phyloP scores from a whole-genome alignment of 1,140 invertebrate species.

The Lepidurus apus region DNA sequence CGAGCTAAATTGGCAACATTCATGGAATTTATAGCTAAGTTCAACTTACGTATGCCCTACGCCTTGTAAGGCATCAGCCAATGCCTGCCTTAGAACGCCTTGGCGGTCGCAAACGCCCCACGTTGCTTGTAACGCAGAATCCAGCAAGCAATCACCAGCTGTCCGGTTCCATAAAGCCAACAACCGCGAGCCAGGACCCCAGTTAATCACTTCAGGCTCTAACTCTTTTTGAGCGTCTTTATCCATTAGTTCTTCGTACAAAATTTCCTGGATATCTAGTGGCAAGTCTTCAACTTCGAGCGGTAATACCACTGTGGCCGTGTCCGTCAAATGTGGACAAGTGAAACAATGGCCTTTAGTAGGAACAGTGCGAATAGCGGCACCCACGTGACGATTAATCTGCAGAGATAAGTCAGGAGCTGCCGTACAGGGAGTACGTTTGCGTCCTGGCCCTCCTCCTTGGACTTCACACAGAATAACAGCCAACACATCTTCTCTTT shows the following conservation, averaged over 20 bases:
- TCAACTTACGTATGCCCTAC: constrained; percentile 67
- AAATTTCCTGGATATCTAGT: constrained; percentile 76
- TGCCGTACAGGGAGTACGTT: constrained; percentile 80
- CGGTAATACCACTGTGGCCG: constrained; percentile 35
- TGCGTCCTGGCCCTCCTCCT: constrained; percentile 67
- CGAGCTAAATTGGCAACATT: background rate
- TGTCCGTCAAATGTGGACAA: constrained; percentile 26
- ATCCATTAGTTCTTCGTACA: constrained; percentile 90
- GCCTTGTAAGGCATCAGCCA: constrained; percentile 80
- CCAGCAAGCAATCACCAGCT: constrained; percentile 89
- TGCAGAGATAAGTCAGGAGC: constrained; percentile 84
- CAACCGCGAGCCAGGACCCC: constrained; percentile 67
- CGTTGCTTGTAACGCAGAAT: constrained; percentile 70
- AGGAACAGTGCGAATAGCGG: constrained; percentile 64
- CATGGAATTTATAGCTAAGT: background rate
- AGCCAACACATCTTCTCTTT: constrained; percentile 85
- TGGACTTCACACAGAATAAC: constrained; percentile 84
- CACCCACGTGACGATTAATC: constrained; percentile 81
- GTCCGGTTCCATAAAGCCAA: constrained; percentile 96
- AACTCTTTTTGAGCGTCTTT: constrained; percentile 75
- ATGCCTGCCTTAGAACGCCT: constrained; percentile 74
- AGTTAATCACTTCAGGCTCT: constrained; percentile 50
- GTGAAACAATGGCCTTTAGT: constrained; percentile 71
- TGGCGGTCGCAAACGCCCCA: constrained; percentile 94
- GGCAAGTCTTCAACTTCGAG: constrained; percentile 84